Percentiles rank a stretch among this genome's conserved stretches.
Evolutionary conservation across 2,113 vertebrate genomes (phyloP).

Genomic region (Caranx melampygus): DNA sequence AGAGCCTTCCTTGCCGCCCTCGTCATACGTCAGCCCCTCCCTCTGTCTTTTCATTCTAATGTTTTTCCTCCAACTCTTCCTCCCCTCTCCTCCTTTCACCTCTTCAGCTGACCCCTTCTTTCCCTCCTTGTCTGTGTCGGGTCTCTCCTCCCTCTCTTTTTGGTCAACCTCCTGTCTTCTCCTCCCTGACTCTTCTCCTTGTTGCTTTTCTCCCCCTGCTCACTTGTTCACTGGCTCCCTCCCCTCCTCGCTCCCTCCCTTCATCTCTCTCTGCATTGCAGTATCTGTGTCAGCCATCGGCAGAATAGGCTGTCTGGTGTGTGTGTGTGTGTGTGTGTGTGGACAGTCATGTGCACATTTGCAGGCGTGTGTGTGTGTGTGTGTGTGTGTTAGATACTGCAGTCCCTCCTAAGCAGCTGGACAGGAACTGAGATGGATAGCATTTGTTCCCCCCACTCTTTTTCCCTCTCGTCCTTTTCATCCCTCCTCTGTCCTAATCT

Average conservation of each 20-base stretch:
- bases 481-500: neutral
- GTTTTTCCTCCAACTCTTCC: constrained; percentile 9
- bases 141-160: neutral
- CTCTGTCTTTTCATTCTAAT: neutral
- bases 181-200: constrained; percentile 2
- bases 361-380: constrained; percentile 4
- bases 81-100: constrained; percentile 12
- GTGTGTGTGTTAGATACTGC: constrained; percentile 41
- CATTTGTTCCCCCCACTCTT: constrained; percentile 35
- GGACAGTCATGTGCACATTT: no score
- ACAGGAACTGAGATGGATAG: constrained; percentile 67
- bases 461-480: neutral
- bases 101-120: neutral
- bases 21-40: constrained; percentile 10
- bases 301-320: constrained; percentile 60
- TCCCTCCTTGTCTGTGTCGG: neutral
- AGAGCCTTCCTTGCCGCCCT: neutral
- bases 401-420: constrained; percentile 71
- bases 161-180: neutral
- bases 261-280: constrained; percentile 79
- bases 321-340: constrained; percentile 46
- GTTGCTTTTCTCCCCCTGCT: constrained; percentile 8
- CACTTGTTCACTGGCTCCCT: constrained; percentile 28
- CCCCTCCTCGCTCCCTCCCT: constrained; percentile 33
- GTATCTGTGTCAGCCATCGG: constrained; percentile 81